Evolutionary conservation across 2,888 invertebrate species (phyloP), one percentile per base, ranked within the genome.

Genomic region (Hirtodrosophila alboralis): DNA sequence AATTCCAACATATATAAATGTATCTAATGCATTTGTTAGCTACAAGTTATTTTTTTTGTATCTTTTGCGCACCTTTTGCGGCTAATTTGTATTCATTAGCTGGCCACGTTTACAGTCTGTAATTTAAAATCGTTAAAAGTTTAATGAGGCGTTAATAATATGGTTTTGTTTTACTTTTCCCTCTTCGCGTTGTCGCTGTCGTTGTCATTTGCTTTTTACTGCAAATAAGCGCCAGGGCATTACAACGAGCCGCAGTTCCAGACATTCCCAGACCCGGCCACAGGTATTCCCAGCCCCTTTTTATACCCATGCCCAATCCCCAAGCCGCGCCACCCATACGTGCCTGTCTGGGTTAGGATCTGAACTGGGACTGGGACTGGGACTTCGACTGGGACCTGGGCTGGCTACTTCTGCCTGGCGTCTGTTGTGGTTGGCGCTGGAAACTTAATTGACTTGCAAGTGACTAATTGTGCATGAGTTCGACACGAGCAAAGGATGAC

Each of bases 21-120:
- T 13, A 45, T 60, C 26, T 60, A 57, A 54, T 36, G 26, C 21
- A 16, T 14, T 45, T 30, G 54, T n/a, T 30, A 16, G 18, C 13
- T 36, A 7, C 9, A 28, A 28, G 28, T 9, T 38, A 31, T 23
- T 27, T 40, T 14, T 47, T 23, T 33, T 28, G 56, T 79, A 33
- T 78, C 37, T 75, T 62, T 47, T 28, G 62, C 56, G 31, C 70
- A 76, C 62, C 72, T 83, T 63, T 41, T 44, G 69, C 57, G 76
- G 69, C 84, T 86, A 86, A 85, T 85, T 87, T 76, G 86, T 87
- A 85, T 85, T 85, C 87, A 87, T 87, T 85, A 85, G 84, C 75
- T 66, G 41, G 69, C 59, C 70, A 69, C 69, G 69, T 84, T 77
- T 66, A 56, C 63, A 78, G 70, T 44, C 71, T 87, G 81, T 87